Conservation (phyloP, 2,113 vertebrate genomes). For the Heloderma charlesbogerti region DNA sequence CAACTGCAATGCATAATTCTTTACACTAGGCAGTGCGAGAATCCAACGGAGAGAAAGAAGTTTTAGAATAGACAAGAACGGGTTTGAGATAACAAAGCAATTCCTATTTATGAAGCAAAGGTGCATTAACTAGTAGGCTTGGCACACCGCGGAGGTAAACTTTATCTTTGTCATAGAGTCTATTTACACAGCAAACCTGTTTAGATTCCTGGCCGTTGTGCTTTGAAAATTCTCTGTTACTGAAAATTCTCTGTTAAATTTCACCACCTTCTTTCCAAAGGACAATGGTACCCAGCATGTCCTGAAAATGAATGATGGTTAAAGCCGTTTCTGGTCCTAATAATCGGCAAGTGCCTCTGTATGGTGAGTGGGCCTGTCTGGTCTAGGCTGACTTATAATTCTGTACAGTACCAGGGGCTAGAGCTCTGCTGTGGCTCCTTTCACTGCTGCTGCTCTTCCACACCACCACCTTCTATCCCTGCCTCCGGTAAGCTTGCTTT, state of each 20-base stretch:
- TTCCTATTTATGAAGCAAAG: background rate
- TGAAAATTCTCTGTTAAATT: background rate
- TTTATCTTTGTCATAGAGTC: too few species aligned
- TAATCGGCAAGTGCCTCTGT: background rate
- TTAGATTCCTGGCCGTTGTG: background rate
- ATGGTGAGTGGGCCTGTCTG: background rate
- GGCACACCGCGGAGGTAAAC: background rate
- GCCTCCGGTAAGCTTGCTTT: background rate
- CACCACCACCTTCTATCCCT: background rate
- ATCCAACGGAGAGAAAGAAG: background rate
- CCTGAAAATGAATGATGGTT: background rate
- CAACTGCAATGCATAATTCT: constrained; percentile 49
- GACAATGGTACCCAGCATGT: background rate
- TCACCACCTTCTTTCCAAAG: background rate
- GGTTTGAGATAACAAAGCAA: background rate
- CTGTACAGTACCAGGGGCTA: background rate
- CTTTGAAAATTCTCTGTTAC: too few species aligned
- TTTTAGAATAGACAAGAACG: background rate
- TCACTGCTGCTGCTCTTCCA: background rate
- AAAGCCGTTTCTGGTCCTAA: background rate
- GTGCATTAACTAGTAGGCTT: background rate
- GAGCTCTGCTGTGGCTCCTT: background rate
- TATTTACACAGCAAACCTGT: background rate
- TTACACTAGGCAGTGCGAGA: constrained; percentile 39
- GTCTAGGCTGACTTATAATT: background rate